Evolutionary conservation across 2,113 vertebrate genomes (phyloP), one percentile per base, ranked within the genome.

Genomic region (Strix uralensis): DNA sequence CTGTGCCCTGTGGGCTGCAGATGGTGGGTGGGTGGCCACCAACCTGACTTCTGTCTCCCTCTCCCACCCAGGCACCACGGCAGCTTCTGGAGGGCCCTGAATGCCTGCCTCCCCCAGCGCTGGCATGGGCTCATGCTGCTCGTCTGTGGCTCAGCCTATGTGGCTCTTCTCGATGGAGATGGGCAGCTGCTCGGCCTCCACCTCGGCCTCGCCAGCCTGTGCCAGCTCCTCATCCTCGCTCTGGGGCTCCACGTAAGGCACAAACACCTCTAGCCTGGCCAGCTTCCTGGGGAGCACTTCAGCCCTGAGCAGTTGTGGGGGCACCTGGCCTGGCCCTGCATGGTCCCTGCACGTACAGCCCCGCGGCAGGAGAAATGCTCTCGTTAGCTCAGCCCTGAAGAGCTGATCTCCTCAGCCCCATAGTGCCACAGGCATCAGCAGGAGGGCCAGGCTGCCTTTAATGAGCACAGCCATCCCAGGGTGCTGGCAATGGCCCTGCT

Each of bases 191-290:
- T 96, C 11, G 1, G 17, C 30, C 81, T 94, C 81, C 82, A 61
- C 27, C 42, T 98, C 11, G 6, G 36, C 55, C 66, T 96, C 46
- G 70, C 95, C 86, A 93, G 93, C 61, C 49, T 98, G n/a, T 96
- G 83, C 7, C 90, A 98, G 72, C 95, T 98, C 42, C 47, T 98
- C 66, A 40, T 38, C 72, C 89, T 98, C 4, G 47, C 95, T 26
- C 67, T 98, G 74, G 89, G 74, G 34, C 79, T 98, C 55, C 91
- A 98, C 7, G 97, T 98, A 81, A 94, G 91, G 11, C 32, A 79
- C 34, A 13, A 12, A 38, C 34, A 27, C 12, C 58, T 62, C 57
- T 21, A 29, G 7, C 38, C 74, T 10, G 54, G 32, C 55, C 2
- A 1, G 8, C 47, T 58, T 30, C 66, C 23, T 0, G 0, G 69